phyloP scores from a whole-genome alignment of 2,888 invertebrate genomes.

The Oegoconia quadripuncta region DNA sequence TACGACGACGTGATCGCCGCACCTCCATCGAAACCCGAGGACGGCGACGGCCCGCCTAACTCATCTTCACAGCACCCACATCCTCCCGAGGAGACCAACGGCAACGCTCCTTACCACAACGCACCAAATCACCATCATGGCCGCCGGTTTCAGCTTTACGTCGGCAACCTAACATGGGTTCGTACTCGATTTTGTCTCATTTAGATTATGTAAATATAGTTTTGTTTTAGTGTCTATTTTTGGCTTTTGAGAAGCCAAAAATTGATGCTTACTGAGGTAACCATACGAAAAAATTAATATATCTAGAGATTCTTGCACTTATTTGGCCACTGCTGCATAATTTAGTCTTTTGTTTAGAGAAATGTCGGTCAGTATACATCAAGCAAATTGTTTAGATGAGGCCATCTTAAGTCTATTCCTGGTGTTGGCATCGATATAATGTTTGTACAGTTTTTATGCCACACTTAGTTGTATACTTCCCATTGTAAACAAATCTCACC shows the following conservation, averaged over 20 bases:
- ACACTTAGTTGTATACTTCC: too few species aligned
- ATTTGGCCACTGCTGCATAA: not conserved
- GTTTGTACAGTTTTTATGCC: too few species aligned
- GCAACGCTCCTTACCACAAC: constrained; percentile 83
- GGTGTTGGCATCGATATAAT: too few species aligned
- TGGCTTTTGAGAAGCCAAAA: constrained; percentile 28
- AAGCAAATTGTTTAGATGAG: too few species aligned
- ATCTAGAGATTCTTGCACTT: not conserved
- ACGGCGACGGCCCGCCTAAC: constrained; percentile 78
- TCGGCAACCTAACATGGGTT: constrained; percentile 99
- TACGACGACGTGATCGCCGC: constrained; percentile 97
- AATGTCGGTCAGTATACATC: too few species aligned
- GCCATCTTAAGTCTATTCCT: too few species aligned
- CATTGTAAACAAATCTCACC: too few species aligned
- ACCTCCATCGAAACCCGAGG: constrained; percentile 81
- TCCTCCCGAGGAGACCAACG: constrained; percentile 84
- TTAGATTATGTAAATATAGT: constrained; percentile 59
- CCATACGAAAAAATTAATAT: constrained; percentile 18
- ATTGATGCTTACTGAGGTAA: constrained; percentile 27
- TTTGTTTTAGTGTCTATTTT: constrained; percentile 44
- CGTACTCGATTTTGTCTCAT: constrained; percentile 70
- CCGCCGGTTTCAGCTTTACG: constrained; percentile 94
- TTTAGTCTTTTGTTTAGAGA: too few species aligned
- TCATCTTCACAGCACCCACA: constrained; percentile 74
- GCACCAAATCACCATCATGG: constrained; percentile 86